Evolutionary conservation across 2,888 invertebrate genomes (phyloP), one percentile per base, ranked within the genome.

Genomic region (Xanthorhoe spadicearia): DNA sequence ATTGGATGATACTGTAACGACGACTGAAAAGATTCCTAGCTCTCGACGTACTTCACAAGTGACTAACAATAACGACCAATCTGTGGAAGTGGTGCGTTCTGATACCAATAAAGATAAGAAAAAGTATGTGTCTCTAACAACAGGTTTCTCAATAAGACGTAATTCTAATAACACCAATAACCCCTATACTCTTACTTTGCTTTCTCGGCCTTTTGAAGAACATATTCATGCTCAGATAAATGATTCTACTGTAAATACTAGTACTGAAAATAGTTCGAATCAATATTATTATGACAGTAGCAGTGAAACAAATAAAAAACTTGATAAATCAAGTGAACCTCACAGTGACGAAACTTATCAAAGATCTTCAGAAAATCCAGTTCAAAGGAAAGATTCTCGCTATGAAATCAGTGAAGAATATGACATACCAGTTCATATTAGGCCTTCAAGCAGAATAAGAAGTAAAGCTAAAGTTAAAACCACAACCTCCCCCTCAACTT

Each of bases 141-240:
- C 93, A 66, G 93, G 93, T 71, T 94, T 94, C 83, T 92, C 93
- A 48, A 89, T 94, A 66, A 84, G 93, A 68, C 83, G 89, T 68
- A 88, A 93, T 77, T 61, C 75, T 66, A 88, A 90, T 76, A 89
- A 89, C 77, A 81, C 86, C 71, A 85, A 89, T 78, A 91, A 88
- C 75, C 88, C 89, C 51, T 93, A 93, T 75, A 92, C 92, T 7
- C 81, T 92, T 77, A 93, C 92, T 43, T 84, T 92, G 68, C 79
- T 90, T 75, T 84, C 89, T n/a, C 80, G 89, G 59, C 89, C 92
- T 15, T 81, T 84, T 64, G 85, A 88, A 66, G 85, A 84, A 70
- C 84, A 82, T 69, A 81, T 76, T 62, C 81, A 73, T 55, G 71
- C 52, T 55, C 69, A 50, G 23, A 64, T 10, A 64, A 69, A 76